Evolutionary conservation across 1,140 invertebrate species (phyloP).

Genomic region (Cardiocondyla obscurior): DNA sequence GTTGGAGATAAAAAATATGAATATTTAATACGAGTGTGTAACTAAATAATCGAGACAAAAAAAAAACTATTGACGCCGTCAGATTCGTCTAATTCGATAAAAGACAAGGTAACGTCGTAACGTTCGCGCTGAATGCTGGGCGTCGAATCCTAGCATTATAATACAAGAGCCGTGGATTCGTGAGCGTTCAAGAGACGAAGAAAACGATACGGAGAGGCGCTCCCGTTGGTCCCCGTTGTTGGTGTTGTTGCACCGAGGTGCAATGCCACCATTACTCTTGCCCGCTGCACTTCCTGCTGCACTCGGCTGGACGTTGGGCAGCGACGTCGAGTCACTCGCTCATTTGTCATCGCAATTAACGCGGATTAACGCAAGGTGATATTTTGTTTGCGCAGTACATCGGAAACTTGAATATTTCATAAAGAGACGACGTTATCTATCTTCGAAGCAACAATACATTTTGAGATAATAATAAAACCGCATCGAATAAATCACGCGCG

Average conservation of each 20-base stretch:
- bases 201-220: neutral
- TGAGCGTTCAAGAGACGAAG: neutral
- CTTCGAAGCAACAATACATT: too few species aligned
- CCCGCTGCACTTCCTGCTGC: slow-evolving; percentile 56
- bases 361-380: slow-evolving; percentile 1
- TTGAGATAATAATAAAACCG: neutral
- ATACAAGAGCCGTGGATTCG: slow-evolving; percentile 54
- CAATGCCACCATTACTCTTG: slow-evolving; percentile 69
- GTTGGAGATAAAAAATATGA: neutral
- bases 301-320: neutral
- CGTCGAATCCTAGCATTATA: slow-evolving; percentile 58
- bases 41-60: neutral
- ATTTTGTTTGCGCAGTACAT: neutral
- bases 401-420: neutral
- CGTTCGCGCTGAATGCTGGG: slow-evolving; percentile 18
- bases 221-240: slow-evolving; percentile 53
- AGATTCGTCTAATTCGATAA: slow-evolving; percentile 33
- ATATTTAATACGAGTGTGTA: neutral
- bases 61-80: neutral
- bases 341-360: slow-evolving; percentile 45
- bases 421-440: neutral
- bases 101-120: neutral
- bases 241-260: slow-evolving; percentile 56
- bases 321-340: neutral
- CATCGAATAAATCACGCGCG: neutral